A percentile compares a stretch with the other conserved stretches of the same genome.
Conservation (phyloP, 2,113 vertebrate genomes). For the Cygnus atratus region DNA sequence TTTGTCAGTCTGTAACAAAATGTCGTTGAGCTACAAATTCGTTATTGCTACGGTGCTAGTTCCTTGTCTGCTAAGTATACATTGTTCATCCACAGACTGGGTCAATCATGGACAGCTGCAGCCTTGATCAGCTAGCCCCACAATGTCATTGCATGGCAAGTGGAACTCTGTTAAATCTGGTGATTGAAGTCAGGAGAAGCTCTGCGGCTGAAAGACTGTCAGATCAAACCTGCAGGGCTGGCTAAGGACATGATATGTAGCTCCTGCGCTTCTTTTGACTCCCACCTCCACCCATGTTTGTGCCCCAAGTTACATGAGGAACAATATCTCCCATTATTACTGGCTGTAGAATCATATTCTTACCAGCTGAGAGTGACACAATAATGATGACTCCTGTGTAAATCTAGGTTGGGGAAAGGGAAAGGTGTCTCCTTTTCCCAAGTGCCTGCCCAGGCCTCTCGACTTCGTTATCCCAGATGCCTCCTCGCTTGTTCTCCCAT, state of each 20-base stretch:
- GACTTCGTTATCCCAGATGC: background rate
- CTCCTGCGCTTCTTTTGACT: background rate
- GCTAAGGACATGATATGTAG: background rate
- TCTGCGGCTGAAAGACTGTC: background rate
- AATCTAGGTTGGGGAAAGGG: background rate
- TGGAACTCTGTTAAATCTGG: background rate
- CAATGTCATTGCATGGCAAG: background rate
- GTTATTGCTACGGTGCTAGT: background rate
- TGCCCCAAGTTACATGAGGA: background rate
- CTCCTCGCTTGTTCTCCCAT: background rate
- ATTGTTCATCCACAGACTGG: background rate
- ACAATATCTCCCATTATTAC: background rate
- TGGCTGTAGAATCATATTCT: background rate
- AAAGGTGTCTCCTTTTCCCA: background rate
- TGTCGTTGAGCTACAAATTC: background rate
- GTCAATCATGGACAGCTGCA: background rate
- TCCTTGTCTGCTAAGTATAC: background rate
- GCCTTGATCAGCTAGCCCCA: background rate
- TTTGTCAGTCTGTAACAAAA: background rate
- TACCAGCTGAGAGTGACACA: background rate
- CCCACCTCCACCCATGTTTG: background rate
- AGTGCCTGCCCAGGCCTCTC: background rate
- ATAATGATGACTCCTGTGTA: background rate
- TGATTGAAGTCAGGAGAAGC: background rate
- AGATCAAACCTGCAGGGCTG: background rate